Evolutionary conservation across 2,113 vertebrate species (phyloP).

Genomic region (Megaceryle maxima): DNA sequence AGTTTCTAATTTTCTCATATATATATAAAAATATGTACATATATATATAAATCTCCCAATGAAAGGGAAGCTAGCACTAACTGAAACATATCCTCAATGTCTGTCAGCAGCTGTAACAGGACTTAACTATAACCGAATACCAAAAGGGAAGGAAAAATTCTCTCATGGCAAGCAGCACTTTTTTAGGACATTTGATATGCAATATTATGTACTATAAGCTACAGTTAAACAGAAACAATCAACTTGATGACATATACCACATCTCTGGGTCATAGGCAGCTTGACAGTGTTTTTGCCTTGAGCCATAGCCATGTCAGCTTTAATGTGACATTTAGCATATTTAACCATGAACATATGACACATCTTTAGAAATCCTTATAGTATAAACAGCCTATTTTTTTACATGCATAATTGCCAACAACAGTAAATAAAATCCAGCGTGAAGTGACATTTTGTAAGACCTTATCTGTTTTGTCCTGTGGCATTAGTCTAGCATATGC

Average conservation of each 20-base stretch:
- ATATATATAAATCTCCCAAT: neutral
- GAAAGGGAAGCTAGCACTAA: neutral
- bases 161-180: neutral
- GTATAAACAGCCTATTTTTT: constrained; percentile 32
- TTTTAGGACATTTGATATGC: constrained; percentile 20
- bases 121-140: neutral
- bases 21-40: neutral
- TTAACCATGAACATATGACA: constrained; percentile 42
- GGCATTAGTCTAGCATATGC: constrained; percentile 12
- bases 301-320: constrained; percentile 18
- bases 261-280: constrained; percentile 40
- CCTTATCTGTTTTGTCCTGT: constrained; percentile 38
- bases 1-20: neutral
- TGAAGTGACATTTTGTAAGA: constrained; percentile 49
- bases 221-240: constrained; percentile 19
- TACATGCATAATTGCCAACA: constrained; percentile 30
- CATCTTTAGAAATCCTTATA: constrained; percentile 38
- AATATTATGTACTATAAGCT: neutral
- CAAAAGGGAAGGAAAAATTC: neutral
- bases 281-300: constrained; percentile 36
- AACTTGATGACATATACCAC: constrained; percentile 22
- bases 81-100: neutral
- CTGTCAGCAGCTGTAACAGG: neutral
- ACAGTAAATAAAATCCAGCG: constrained; percentile 36
- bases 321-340: constrained; percentile 54